A percentile compares a stretch with the other conserved stretches of the same genome.
phyloP scores from a whole-genome alignment of 2,113 vertebrate species.

The Sisor rabdophorus region DNA sequence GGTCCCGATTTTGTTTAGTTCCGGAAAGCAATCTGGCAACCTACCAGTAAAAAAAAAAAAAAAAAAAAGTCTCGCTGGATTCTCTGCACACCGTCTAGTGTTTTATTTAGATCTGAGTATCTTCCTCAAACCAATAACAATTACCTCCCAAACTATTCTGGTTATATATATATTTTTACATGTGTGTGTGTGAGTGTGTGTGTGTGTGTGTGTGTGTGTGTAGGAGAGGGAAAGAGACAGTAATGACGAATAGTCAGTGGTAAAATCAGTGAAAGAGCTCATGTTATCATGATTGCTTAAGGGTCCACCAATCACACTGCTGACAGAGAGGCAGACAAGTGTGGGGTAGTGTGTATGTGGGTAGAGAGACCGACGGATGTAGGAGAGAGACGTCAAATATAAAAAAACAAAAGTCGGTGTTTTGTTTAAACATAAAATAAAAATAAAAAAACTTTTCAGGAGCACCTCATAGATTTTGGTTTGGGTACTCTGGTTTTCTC shows the following conservation, averaged over 20 bases:
- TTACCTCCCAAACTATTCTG: neutral
- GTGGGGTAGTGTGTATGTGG: neutral
- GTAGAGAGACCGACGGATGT: neutral
- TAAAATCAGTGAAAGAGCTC: conserved; percentile 19
- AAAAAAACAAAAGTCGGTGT: neutral
- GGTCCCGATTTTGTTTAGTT: neutral
- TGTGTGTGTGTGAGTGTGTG: neutral
- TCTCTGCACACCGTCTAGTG: neutral
- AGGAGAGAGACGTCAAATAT: neutral
- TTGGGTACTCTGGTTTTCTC: too few relatives aligned
- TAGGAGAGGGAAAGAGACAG: neutral
- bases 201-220: neutral
- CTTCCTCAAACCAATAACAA: neutral
- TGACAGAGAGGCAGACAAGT: conserved; percentile 18
- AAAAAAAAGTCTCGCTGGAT: neutral
- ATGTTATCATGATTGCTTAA: conserved; percentile 21
- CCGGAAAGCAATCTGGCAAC: neutral
- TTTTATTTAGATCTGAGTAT: neutral
- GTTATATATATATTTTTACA: neutral
- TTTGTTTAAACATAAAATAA: too few relatives aligned
- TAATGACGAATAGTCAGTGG: conserved; percentile 3
- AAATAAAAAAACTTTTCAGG: too few relatives aligned
- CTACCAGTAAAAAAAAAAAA: neutral
- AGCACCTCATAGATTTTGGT: too few relatives aligned
- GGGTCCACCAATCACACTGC: neutral